Evolutionary conservation across 2,113 vertebrate species (phyloP).

Genomic region (Paralichthys olivaceus): DNA sequence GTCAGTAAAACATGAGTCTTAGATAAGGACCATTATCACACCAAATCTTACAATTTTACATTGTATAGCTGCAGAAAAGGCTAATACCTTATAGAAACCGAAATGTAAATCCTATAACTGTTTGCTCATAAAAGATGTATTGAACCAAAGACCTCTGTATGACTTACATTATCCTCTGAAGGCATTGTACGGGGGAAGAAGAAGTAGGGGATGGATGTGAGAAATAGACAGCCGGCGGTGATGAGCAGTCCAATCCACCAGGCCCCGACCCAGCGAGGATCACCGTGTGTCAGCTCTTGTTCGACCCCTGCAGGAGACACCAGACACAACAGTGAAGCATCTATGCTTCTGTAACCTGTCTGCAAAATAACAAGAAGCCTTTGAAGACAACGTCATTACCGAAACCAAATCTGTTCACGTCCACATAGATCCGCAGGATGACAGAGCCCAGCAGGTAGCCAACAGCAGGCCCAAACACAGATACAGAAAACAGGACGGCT

Average conservation of each 20-base stretch:
- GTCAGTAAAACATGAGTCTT: constrained; percentile 39
- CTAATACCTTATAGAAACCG: neutral
- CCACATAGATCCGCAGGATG: constrained; percentile 91
- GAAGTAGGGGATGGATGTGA: constrained; percentile 94
- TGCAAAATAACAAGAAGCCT: neutral
- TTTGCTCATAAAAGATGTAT: neutral
- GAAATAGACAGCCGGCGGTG: constrained; percentile 82
- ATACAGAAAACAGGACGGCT: constrained; percentile 94
- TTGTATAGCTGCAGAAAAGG: neutral
- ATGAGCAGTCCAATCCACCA: constrained; percentile 98
- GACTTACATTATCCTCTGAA: constrained; percentile 62
- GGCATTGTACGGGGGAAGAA: constrained; percentile 89
- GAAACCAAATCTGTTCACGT: constrained; percentile 82
- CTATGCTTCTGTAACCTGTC: neutral
- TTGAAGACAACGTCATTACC: neutral
- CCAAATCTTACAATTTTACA: neutral
- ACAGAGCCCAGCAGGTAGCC: constrained; percentile 91
- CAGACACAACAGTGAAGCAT: neutral
- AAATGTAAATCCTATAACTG: neutral
- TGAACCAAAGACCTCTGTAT: neutral
- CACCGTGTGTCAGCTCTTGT: constrained; percentile 80
- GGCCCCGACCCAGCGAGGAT: constrained; percentile 95
- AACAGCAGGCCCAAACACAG: constrained; percentile 92
- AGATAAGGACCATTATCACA: neutral
- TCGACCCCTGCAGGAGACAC: constrained; percentile 45